phyloP scores from a whole-genome alignment of 35 echinoderm and acorn worm species.

The Lytechinus pictus region DNA sequence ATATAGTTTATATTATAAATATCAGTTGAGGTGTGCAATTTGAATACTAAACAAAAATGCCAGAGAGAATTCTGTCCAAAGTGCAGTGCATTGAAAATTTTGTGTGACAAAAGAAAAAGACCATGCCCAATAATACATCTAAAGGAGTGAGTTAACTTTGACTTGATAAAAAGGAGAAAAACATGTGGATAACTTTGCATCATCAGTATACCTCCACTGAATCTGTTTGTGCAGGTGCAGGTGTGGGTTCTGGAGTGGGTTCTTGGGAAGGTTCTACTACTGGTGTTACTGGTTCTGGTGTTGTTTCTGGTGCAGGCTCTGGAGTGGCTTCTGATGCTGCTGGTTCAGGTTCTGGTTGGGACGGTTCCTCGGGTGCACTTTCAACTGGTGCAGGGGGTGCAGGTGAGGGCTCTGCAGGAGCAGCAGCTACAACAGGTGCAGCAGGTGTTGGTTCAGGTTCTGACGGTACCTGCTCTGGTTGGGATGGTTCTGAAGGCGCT shows the following conservation, averaged over 20 bases:
- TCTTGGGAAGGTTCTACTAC: neutral
- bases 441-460: neutral
- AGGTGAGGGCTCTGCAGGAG: neutral
- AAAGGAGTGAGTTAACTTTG: neutral
- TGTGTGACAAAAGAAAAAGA: neutral
- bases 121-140: neutral
- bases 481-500: conserved; percentile 4
- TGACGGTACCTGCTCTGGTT: conserved; percentile 8
- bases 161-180: neutral
- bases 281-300: conserved; percentile 23
- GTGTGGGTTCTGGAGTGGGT: neutral
- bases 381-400: neutral
- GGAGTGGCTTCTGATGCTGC: neutral
- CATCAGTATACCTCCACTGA: conserved; percentile 18
- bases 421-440: conserved; percentile 17
- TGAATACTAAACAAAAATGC: too few species aligned
- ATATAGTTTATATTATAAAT: too few species aligned
- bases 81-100: too few species aligned
- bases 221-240: conserved; percentile 33
- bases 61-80: too few species aligned
- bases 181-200: neutral
- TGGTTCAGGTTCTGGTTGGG: neutral
- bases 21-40: too few species aligned
- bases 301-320: neutral
- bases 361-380: too few species aligned